These are phyloP conservation scores for Parnassius glacialis DNA, from an alignment of 2,888 invertebrate species.

Conservation along the genomic window DNA sequence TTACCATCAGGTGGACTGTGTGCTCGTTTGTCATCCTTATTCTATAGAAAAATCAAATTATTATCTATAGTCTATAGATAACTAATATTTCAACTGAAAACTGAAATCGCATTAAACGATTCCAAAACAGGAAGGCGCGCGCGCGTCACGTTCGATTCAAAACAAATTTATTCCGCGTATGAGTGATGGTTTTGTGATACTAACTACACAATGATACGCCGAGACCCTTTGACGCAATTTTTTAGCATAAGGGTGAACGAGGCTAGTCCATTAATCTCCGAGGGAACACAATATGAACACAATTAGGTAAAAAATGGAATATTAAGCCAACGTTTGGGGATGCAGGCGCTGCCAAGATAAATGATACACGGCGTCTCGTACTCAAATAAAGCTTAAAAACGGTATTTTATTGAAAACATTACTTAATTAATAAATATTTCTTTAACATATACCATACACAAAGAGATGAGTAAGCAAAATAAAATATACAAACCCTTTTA, in stretches of 20 bases:
- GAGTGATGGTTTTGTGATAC: slow-evolving; percentile 60
- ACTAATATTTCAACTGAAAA: background rate
- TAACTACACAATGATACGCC: slow-evolving; percentile 65
- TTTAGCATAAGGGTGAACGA: slow-evolving; percentile 60
- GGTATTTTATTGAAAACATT: slow-evolving; percentile 23
- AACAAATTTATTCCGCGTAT: slow-evolving; percentile 60
- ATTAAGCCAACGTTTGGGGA: slow-evolving; percentile 50
- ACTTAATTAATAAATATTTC: slow-evolving; percentile 4
- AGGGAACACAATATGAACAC: slow-evolving; percentile 39
- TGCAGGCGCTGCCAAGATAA: slow-evolving; percentile 40
- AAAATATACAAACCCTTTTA: too few species aligned
- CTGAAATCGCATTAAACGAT: slow-evolving; percentile 28
- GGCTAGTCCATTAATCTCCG: slow-evolving; percentile 60
- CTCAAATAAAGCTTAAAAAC: slow-evolving; percentile 21
- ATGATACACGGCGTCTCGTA: slow-evolving; percentile 34
- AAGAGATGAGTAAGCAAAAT: too few species aligned
- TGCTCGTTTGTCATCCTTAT: too few species aligned
- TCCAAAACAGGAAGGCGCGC: slow-evolving; percentile 40
- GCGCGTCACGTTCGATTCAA: slow-evolving; percentile 40
- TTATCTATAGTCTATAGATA: too few species aligned
- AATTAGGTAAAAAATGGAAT: slow-evolving; percentile 62
- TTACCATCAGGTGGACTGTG: too few species aligned
- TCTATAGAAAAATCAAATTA: too few species aligned
- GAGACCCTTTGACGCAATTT: slow-evolving; percentile 63
- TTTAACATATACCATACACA: too few species aligned